These are phyloP conservation scores for Hydraecia micacea DNA, from an alignment of 2,888 invertebrate genomes.

Conservation along the genomic window DNA sequence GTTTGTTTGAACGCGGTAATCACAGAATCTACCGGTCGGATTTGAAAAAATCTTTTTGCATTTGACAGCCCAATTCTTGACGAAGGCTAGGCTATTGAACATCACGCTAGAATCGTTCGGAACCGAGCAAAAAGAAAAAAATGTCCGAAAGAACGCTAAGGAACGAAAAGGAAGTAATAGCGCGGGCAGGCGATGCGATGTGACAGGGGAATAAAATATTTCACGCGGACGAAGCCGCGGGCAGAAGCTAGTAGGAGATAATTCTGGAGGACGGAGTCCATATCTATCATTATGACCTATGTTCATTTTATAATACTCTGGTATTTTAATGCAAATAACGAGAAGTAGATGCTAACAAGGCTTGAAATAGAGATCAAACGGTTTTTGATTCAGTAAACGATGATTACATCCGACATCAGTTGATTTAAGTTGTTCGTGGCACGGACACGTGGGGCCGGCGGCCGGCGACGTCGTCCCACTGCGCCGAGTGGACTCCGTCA, in stretches of 20 bases:
- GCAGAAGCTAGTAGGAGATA: background rate
- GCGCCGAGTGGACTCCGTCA: slow-evolving; percentile 67
- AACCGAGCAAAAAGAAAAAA: too few species aligned
- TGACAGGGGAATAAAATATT: too few species aligned
- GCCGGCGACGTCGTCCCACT: slow-evolving; percentile 53
- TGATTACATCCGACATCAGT: slow-evolving; percentile 82
- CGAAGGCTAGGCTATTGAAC: too few species aligned
- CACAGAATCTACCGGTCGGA: too few species aligned
- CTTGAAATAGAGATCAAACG: slow-evolving; percentile 81
- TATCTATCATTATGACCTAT: slow-evolving; percentile 31
- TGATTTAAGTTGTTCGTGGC: slow-evolving; percentile 71
- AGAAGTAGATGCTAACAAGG: slow-evolving; percentile 46
- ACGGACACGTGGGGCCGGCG: slow-evolving; percentile 63
- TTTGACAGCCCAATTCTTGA: too few species aligned
- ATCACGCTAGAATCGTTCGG: too few species aligned
- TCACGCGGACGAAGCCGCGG: background rate
- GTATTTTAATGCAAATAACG: slow-evolving; percentile 58
- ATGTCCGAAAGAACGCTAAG: too few species aligned
- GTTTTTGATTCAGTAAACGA: slow-evolving; percentile 77
- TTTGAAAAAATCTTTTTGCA: too few species aligned
- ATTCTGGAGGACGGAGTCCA: slow-evolving; percentile 1
- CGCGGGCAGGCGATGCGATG: too few species aligned
- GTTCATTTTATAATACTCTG: slow-evolving; percentile 45
- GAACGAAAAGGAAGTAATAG: too few species aligned
- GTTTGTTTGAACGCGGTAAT: too few species aligned